A percentile compares a stretch with the other conserved stretches of the same genome.
These are phyloP conservation scores for Lamprologus ornatipinnis DNA, from an alignment of 2,113 vertebrate genomes.

Conservation along the genomic window DNA sequence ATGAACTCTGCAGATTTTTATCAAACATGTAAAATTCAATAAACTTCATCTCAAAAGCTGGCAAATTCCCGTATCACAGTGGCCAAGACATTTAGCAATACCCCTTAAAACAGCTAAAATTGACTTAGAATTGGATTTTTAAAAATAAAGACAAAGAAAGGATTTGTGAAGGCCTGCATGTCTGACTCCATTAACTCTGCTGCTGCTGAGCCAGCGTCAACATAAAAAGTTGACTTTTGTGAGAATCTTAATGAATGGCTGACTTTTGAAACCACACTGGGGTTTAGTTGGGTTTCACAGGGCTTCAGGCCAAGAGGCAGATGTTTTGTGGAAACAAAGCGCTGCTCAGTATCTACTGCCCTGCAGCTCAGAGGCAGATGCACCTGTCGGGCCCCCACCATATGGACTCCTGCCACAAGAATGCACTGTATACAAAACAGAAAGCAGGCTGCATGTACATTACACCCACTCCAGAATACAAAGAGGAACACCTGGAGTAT, in stretches of 20 bases:
- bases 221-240: background rate
- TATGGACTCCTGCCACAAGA: slow-evolving; percentile 45
- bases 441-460: background rate
- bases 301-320: slow-evolving; percentile 36
- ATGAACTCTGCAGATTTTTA: background rate
- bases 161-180: background rate
- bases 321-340: slow-evolving; percentile 64
- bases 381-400: slow-evolving; percentile 66
- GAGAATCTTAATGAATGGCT: background rate
- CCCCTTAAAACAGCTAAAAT: background rate
- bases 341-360: slow-evolving; percentile 32
- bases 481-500: background rate
- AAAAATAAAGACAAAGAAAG: background rate
- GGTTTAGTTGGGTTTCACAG: background rate
- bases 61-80: background rate
- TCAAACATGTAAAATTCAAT: background rate
- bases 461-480: background rate
- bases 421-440: slow-evolving; percentile 30
- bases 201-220: background rate
- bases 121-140: background rate
- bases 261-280: background rate
- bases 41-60: background rate
- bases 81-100: background rate
- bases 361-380: slow-evolving; percentile 48
- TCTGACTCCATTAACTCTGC: background rate